Conservation (phyloP, 2,888 invertebrate species). For the Diarsia dahlii region DNA sequence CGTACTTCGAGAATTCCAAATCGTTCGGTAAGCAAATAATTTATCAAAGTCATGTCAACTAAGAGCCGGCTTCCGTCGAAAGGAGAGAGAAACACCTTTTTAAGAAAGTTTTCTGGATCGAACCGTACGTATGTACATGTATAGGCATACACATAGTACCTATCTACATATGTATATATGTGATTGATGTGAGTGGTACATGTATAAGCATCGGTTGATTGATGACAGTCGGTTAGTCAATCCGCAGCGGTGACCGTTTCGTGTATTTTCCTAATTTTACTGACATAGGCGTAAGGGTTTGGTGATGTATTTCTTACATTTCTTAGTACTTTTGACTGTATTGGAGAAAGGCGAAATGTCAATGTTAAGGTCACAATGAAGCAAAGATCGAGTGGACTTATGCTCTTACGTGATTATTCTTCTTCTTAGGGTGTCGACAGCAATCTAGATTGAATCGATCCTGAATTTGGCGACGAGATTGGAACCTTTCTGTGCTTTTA, state of each 20-base stretch:
- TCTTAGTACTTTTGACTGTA: conserved; percentile 17
- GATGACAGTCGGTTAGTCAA: conserved; percentile 70
- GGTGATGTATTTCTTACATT: conserved; percentile 31
- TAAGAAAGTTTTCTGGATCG: conserved; percentile 77
- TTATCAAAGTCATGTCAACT: conserved; percentile 83
- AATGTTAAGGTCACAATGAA: conserved; percentile 2
- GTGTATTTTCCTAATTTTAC: conserved; percentile 50
- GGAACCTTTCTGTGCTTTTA: neutral
- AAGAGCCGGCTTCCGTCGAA: conserved; percentile 69
- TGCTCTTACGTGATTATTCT: neutral
- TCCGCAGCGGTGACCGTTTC: conserved; percentile 64
- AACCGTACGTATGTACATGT: conserved; percentile 58
- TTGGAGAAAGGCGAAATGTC: neutral
- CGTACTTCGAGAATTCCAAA: conserved; percentile 63
- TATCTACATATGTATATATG: conserved; percentile 31
- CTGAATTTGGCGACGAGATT: neutral
- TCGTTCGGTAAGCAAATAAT: conserved; percentile 75
- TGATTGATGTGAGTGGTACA: conserved; percentile 74
- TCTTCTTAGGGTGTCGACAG: neutral
- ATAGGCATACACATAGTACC: neutral
- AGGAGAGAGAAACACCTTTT: conserved; percentile 77
- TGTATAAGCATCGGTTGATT: conserved; percentile 63
- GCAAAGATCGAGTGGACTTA: neutral
- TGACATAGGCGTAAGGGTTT: conserved; percentile 22
- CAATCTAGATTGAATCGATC: neutral